Base-by-base conservation (phyloP, 2,797 vertebrate species). In the Xenentodon cancila region DNA sequence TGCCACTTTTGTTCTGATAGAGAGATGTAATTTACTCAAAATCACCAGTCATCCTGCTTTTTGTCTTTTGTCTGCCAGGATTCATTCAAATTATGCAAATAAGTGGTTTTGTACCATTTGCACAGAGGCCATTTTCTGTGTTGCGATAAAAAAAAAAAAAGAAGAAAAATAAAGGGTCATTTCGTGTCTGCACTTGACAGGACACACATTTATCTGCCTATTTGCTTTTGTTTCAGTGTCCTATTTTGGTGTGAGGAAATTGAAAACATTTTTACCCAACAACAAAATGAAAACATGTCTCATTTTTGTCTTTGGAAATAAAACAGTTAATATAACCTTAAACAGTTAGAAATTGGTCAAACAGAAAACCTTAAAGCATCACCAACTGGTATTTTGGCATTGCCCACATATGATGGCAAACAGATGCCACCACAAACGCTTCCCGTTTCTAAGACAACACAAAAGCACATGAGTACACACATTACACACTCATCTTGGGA, bases 21-120 rank as follows among this genome's bases (percentile, higher is more conserved):
- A 22, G 49, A 52, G 48, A 45, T 30, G 48, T 58, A 62, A 47
- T 72, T 70, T 62, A 57, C 69, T 77, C 25, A 59, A 54, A 71
- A 45, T 56, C 50, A 70, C 22, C 22, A 1, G 6, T 58, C 20
- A 21, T 30, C 43, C 44, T 44, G 32, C 52, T 56, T 27, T 44
- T 7, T 44, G 21, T 64, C 22, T 55, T 62, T 44, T 1, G 15
- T 27, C 50, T 63, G 75, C 48, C 57, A 48, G 3, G 60, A 69
- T 76, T 77, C 49, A 66, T 58, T 32, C 34, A 60, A 5, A 27
- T 3, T 5, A 4, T 56, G 21, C 52, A 56, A 74, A 77, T 67
- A 68, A 44, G 65, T 64, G 43, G 43, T 62, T 50, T 70, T 65
- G 13, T 18, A 22, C 21, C 37, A 50, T 59, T 22, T 1, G 19